Percentiles rank a stretch among this genome's conserved stretches.
Evolutionary conservation across 2,888 invertebrate species (phyloP).

Genomic region (Choreutis nemorana): DNA sequence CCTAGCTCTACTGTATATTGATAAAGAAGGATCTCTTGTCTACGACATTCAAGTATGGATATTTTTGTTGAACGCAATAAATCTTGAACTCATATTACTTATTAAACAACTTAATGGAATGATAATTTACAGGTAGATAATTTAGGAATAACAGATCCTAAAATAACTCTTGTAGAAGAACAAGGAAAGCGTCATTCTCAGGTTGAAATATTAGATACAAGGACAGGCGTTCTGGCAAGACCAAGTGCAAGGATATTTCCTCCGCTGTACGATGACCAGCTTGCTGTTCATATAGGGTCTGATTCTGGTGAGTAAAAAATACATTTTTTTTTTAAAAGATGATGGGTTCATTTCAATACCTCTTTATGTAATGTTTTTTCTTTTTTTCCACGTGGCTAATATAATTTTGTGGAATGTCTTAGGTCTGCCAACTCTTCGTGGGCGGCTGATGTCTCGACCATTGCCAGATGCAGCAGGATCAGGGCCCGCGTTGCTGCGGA

Average conservation of each 20-base stretch:
- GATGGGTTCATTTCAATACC: not conserved
- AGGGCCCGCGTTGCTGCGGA: conserved; percentile 72
- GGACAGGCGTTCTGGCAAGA: conserved; percentile 77
- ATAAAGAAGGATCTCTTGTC: conserved; percentile 78
- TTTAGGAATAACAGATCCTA: conserved; percentile 66
- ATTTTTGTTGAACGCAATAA: not conserved
- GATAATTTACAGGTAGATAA: conserved; percentile 64
- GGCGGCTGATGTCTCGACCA: conserved; percentile 72
- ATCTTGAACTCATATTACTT: not conserved
- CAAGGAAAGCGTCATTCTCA: conserved; percentile 76
- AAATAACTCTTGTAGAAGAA: conserved; percentile 77
- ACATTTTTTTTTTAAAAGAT: not conserved
- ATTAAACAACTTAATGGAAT: not conserved
- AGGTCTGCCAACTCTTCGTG: conserved; percentile 69
- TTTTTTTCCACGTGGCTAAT: not conserved
- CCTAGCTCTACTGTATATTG: conserved; percentile 80
- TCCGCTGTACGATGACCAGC: conserved; percentile 81
- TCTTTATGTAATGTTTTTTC: not conserved
- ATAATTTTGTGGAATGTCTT: conserved; percentile 5
- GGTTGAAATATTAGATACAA: conserved; percentile 75
- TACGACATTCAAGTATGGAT: conserved; percentile 72
- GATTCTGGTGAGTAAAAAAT: conserved; percentile 34
- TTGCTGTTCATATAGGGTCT: conserved; percentile 75
- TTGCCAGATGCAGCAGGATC: conserved; percentile 79
- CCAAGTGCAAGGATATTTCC: conserved; percentile 84